Evolutionary conservation across 2,797 vertebrate genomes (phyloP).

Genomic region (Hephaestus fuliginosus): DNA sequence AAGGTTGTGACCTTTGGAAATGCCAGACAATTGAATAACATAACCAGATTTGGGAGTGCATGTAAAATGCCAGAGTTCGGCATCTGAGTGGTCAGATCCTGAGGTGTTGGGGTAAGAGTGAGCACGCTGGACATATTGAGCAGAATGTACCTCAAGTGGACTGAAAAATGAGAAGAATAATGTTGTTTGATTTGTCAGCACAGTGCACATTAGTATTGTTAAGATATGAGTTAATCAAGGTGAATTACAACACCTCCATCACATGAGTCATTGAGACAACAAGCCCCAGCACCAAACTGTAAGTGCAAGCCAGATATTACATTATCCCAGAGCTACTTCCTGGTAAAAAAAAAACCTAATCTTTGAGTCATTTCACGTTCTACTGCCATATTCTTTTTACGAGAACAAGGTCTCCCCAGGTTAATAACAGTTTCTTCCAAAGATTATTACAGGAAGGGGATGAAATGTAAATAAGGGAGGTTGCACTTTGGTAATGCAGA

Average conservation of each 20-base stretch:
- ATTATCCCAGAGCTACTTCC: constrained; percentile 58
- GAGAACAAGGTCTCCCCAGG: constrained; percentile 63
- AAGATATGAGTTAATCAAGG: constrained; percentile 44
- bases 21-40: constrained; percentile 84
- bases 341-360: constrained; percentile 60
- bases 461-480: constrained; percentile 67
- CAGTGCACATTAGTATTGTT: constrained; percentile 32
- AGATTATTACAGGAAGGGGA: constrained; percentile 68
- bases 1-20: constrained; percentile 88
- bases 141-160: background rate
- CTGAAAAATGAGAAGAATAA: background rate
- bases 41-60: constrained; percentile 78
- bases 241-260: constrained; percentile 43
- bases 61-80: constrained; percentile 82
- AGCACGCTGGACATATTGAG: constrained; percentile 40
- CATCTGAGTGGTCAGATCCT: constrained; percentile 70
- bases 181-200: constrained; percentile 21
- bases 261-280: constrained; percentile 44
- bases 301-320: constrained; percentile 61
- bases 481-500: constrained; percentile 62
- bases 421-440: constrained; percentile 70
- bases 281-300: constrained; percentile 6
- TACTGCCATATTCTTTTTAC: constrained; percentile 65
- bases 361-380: constrained; percentile 64
- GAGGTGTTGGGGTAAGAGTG: constrained; percentile 36